phyloP scores from a whole-genome alignment of 2,888 invertebrate genomes.

The Pyrochroa serraticornis region DNA sequence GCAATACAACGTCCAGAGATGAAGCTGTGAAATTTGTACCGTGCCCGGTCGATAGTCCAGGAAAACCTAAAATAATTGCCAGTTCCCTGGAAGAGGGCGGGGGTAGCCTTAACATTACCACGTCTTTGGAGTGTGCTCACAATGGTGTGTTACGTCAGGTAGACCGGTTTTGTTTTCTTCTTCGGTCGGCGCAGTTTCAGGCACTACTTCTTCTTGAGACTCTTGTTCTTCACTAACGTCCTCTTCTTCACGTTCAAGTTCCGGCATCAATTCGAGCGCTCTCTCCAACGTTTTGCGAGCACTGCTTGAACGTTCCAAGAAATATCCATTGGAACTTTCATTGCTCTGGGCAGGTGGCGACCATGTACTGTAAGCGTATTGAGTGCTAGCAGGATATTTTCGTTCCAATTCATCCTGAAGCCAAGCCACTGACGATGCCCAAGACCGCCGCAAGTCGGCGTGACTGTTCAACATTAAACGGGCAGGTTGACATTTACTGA shows the following conservation, averaged over 20 bases:
- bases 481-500: slow-evolving; percentile 83
- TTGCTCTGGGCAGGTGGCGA: slow-evolving; percentile 94
- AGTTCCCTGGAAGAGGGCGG: neutral
- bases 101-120: slow-evolving; percentile 20
- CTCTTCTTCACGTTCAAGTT: slow-evolving; percentile 58
- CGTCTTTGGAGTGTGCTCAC: slow-evolving; percentile 43
- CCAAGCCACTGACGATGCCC: slow-evolving; percentile 91
- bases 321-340: slow-evolving; percentile 93
- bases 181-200: slow-evolving; percentile 32
- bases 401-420: slow-evolving; percentile 92
- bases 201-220: slow-evolving; percentile 48
- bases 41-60: slow-evolving; percentile 4
- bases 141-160: slow-evolving; percentile 51
- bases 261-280: slow-evolving; percentile 77
- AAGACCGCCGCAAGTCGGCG: slow-evolving; percentile 81
- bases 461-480: slow-evolving; percentile 78
- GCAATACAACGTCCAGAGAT: slow-evolving; percentile 23
- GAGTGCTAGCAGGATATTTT: slow-evolving; percentile 66
- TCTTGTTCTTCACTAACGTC: slow-evolving; percentile 54
- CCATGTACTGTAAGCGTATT: slow-evolving; percentile 91
- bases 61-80: neutral
- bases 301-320: slow-evolving; percentile 91
- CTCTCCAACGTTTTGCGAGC: slow-evolving; percentile 86
- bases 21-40: slow-evolving; percentile 18
- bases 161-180: slow-evolving; percentile 42